A percentile compares a stretch with the other conserved stretches of the same genome.
These are phyloP conservation scores for Cirrhinus molitorella DNA, from an alignment of 2,797 vertebrate species.

Conservation along the genomic window DNA sequence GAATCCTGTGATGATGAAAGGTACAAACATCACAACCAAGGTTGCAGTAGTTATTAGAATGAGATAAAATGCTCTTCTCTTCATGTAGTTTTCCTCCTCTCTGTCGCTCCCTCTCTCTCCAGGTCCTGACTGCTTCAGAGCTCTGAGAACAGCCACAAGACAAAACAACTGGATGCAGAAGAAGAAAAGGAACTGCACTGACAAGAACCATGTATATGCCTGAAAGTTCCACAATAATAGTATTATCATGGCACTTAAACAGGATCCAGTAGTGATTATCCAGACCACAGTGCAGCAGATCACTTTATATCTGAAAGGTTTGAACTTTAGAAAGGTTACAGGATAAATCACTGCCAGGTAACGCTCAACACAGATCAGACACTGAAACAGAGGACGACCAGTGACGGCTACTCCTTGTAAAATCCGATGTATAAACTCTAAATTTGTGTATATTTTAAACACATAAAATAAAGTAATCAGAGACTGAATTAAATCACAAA, in stretches of 20 bases:
- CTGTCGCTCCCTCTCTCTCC: neutral
- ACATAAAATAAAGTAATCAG: neutral
- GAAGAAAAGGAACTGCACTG: neutral
- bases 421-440: too few species aligned
- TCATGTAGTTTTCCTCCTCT: conserved; percentile 22
- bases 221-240: too few species aligned
- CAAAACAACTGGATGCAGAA: conserved; percentile 4
- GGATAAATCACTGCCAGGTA: too few species aligned
- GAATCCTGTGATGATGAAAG: neutral
- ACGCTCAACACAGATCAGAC: too few species aligned
- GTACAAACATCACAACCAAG: neutral
- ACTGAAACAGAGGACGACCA: too few species aligned
- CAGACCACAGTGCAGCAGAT: neutral
- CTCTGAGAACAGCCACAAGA: neutral
- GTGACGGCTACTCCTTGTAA: too few species aligned
- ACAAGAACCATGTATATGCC: neutral
- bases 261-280: neutral
- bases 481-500: neutral
- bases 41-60: conserved; percentile 6
- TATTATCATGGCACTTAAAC: neutral
- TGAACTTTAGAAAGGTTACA: too few species aligned
- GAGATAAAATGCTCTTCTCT: conserved; percentile 20
- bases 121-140: conserved; percentile 35
- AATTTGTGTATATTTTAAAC: neutral
- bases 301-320: too few species aligned